phyloP scores from a whole-genome alignment of 2,888 invertebrate genomes.

The Dasypogon diadema region DNA sequence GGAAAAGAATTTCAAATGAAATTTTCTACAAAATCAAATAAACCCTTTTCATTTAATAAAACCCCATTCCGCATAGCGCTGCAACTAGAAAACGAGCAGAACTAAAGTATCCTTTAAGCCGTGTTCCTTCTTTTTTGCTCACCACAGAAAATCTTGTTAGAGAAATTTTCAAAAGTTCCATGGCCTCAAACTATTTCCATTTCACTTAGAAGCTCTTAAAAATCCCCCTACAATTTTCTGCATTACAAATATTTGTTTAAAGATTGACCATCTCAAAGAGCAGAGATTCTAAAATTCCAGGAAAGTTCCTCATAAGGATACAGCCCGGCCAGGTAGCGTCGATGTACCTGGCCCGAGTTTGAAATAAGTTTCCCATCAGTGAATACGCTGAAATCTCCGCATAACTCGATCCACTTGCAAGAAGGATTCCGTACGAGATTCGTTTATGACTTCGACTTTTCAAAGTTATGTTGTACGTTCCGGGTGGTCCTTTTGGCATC shows the following conservation, averaged over 20 bases:
- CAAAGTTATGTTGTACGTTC: constrained; percentile 2
- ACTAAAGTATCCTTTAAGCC: too few species aligned
- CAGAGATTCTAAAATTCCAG: constrained; percentile 24
- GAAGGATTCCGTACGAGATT: constrained; percentile 35
- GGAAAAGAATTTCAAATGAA: too few species aligned
- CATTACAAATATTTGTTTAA: constrained; percentile 45
- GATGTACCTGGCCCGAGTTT: constrained; percentile 21
- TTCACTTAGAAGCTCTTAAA: constrained; percentile 39
- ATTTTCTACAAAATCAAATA: too few species aligned
- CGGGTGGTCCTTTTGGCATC: neutral
- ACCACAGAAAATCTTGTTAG: neutral
- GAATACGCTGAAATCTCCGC: constrained; percentile 46
- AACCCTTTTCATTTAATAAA: too few species aligned
- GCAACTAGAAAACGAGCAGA: too few species aligned
- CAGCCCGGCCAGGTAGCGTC: neutral
- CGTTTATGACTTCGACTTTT: constrained; percentile 46
- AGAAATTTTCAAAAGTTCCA: constrained; percentile 10
- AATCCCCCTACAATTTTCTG: constrained; percentile 39
- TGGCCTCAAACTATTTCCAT: constrained; percentile 37
- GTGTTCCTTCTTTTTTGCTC: neutral
- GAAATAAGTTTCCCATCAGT: constrained; percentile 30
- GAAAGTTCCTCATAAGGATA: constrained; percentile 4
- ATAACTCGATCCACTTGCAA: constrained; percentile 40
- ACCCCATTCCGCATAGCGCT: too few species aligned
- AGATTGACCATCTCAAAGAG: constrained; percentile 45